Conservation (phyloP, 1,140 invertebrate species). For the Drosophila sproati region DNA sequence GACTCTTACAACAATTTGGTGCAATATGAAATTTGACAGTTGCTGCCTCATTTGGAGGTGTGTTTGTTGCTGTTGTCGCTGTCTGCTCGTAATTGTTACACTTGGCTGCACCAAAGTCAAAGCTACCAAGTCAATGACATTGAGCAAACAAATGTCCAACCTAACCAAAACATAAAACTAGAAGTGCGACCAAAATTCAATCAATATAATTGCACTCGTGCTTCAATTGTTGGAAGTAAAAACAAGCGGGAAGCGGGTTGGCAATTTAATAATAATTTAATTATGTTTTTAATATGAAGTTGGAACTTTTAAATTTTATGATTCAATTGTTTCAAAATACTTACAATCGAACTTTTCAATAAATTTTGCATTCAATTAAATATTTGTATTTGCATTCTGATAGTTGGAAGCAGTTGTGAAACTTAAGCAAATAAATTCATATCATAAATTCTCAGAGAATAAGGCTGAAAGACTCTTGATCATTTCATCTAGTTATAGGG, state of each 20-base stretch:
- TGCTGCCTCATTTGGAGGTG: constrained; percentile 31
- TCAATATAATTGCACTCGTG: constrained; percentile 57
- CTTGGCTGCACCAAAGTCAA: constrained; percentile 75
- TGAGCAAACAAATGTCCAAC: constrained; percentile 50
- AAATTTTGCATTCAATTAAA: not conserved
- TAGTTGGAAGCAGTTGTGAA: too few relatives aligned
- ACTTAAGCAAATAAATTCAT: too few relatives aligned
- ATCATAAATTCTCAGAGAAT: too few relatives aligned
- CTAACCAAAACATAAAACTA: constrained; percentile 8
- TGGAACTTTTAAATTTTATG: too few relatives aligned
- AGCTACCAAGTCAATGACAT: constrained; percentile 78
- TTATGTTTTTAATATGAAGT: not conserved
- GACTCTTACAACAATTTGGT: constrained; percentile 59
- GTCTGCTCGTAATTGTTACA: constrained; percentile 65
- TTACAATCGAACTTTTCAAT: too few relatives aligned
- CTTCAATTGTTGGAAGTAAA: not conserved
- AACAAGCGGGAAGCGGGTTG: too few relatives aligned
- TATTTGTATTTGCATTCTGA: not conserved
- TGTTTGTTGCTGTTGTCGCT: constrained; percentile 47
- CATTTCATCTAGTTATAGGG: not conserved
- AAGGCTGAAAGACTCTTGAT: too few relatives aligned
- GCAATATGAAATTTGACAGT: constrained; percentile 58
- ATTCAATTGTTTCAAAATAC: too few relatives aligned
- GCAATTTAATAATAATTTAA: not conserved
- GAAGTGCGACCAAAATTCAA: constrained; percentile 63